These are phyloP conservation scores for Dasyurus viverrinus DNA, from an alignment of 2,113 vertebrate genomes.

Conservation along the genomic window DNA sequence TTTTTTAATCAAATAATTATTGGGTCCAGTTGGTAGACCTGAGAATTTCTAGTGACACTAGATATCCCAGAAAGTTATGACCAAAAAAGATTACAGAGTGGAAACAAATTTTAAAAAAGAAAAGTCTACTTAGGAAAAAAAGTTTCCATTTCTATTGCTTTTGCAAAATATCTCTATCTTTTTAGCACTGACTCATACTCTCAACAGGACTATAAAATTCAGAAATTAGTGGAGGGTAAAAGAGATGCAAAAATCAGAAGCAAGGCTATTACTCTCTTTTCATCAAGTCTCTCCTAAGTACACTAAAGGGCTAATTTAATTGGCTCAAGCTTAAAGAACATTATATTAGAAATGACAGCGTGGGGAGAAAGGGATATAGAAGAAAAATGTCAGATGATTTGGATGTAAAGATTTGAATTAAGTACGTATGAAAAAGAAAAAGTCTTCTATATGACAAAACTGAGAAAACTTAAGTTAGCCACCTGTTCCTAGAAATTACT, in stretches of 20 bases:
- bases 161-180: constrained; percentile 21
- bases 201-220: constrained; percentile 5
- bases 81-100: constrained; percentile 2
- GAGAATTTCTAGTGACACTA: not conserved
- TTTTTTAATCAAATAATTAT: not conserved
- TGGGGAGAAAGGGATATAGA: not conserved
- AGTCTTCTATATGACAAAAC: constrained; percentile 57
- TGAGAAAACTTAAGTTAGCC: constrained; percentile 29
- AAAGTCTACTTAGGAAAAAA: not conserved
- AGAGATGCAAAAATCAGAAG: constrained; percentile 26
- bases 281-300: constrained; percentile 47
- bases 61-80: constrained; percentile 10
- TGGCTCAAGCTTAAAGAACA: constrained; percentile 60
- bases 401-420: constrained; percentile 55
- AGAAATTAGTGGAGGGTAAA: constrained; percentile 32
- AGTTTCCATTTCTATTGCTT: constrained; percentile 15
- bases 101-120: not conserved
- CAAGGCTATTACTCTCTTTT: constrained; percentile 11
- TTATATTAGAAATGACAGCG: constrained; percentile 54
- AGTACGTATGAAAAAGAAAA: constrained; percentile 50
- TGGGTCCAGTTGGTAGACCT: not conserved
- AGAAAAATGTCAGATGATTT: constrained; percentile 35
- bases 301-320: constrained; percentile 64
- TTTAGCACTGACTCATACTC: constrained; percentile 9
- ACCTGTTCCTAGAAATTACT: constrained; percentile 30